Evolutionary conservation across 1,140 invertebrate species (phyloP), one percentile per base, ranked within the genome.

Genomic region (Oppia nitens): DNA sequence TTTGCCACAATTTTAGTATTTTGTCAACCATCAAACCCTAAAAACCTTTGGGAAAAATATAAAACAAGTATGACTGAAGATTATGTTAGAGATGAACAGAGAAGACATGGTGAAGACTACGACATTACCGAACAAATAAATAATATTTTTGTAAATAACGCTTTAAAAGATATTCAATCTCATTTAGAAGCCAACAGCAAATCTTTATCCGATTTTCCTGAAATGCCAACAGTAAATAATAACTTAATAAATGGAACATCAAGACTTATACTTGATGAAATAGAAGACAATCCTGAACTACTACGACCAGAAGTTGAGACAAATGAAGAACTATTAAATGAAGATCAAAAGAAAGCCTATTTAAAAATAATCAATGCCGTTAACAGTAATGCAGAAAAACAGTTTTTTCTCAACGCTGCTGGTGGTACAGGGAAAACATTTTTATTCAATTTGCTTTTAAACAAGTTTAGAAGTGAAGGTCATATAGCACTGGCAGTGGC

Each of bases 401-500:
- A 57, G n/a, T 53, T 57, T 49, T 64, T 64, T 24, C 45, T 66
- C 14, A 60, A 64, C 59, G 66, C 59, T 27, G 54, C 63, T 3
- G 59, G 60, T 2, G 69, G 70, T 12, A 72, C 56, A 6, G 70
- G 67, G 40, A 70, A 73, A 51, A 69, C 63, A 45, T 72, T 68
- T 11, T 63, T 71, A 11, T 67, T 65, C 17, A 66, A 64, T 55
- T 50, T 59, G 14, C 56, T 64, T 23, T 58, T 66, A 27, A 57
- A 55, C 23, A 49, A 53, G 3, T 54, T 62, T 6, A 53, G 66
- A 61, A 55, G 60, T 47, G 6, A 63, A 24, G 58, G 63, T 26
- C 54, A 68, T 21, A 69, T 71, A 58, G 70, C 71, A 28, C 48
- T 77, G 11, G 72, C 73, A 3, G 63, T 76, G 45, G 75, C 76